Evolutionary conservation across 2,113 vertebrate genomes (phyloP), one percentile per base, ranked within the genome.

Genomic region (Cercocebus atys): DNA sequence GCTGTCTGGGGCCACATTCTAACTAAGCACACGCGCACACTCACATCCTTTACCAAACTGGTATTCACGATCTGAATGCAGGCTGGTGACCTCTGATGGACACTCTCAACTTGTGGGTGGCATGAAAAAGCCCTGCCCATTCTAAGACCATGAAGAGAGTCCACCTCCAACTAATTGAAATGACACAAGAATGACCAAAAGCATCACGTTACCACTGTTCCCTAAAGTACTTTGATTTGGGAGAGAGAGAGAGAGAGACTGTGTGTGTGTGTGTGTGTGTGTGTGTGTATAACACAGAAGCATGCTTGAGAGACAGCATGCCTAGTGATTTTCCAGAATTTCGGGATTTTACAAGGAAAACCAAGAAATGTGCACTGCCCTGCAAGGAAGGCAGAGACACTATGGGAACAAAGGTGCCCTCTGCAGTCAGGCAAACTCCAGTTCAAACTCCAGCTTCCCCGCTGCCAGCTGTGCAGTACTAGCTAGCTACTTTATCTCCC

Each of bases 1-100:
- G 79, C 45, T 80, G 82, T 95, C 93, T 94, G 1, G 11, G 61
- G 64, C 91, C 94, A 91, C 96, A 92, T 94, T 87, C 92, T 96
- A 78, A 88, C 88, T 30, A 30, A 72, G 55, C 64, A 20, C 32
- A 91, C 17, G 6, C 5, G 17, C 6, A 14, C 2, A 47, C 47
- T 61, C 59, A 57, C 45, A n/a, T 13, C 55, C 52, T 94, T 96
- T 76, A 13, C 64, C 32, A 4, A 86, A 59, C 45, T 52, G 22
- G 22, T 38, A 20, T 13, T 2, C 72, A 82, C 88, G 14, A 59
- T 50, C 9, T 3, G 5, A 43, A 25, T 3, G 10, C 70, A 78
- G 66, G 70, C 50, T 52, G 27, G 40, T 25, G 85, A 66, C 38
- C 3, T 0, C 20, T 47, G 83, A 17, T 18, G 27, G n/a, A 20